Evolutionary conservation across 1,140 invertebrate genomes (phyloP), one percentile per base, ranked within the genome.

Genomic region (honey bee (Apis mellifera)): DNA sequence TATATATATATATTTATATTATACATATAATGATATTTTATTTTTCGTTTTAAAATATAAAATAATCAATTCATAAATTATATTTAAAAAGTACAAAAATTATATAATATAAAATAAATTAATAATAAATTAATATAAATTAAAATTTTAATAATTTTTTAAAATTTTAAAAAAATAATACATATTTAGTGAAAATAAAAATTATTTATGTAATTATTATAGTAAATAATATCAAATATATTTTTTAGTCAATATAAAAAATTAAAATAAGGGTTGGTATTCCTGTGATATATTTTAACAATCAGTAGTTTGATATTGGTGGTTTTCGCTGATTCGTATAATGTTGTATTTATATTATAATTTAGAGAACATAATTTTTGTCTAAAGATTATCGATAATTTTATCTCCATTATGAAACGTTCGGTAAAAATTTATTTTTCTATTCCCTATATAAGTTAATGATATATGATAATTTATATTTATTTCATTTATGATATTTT

Each of bases 381-480:
- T 68, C 32, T 78, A 81, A 85, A 55, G 23, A 60, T 76, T 71
- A 75, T 26, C 42, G 32, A 48, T 21, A 23, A 48, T 59, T 64
- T 52, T 79, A 26, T 73, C 50, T 71, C 21, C 87, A 90, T 70
- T 32, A 91, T 91, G 90, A 91, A 91, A 74, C 85, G 89, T 70
- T 66, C 84, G 88, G 90, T 91, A 86, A 90, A 48, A 78, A 78
- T 26, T 17, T 52, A 19, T 60, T 55, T 21, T 21, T 71, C 23
- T 70, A 66, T 26, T 64, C 26, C 1, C 11, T 12, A 19, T 62
- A 60, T 54, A 42, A 9, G 12, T 11, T 23, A 57, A 59, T 26
- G 21, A 55, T 55, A 12, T 21, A 13, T 60, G 12, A 54, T 73
- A 59, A 48, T 82, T 68, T 59, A 9, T 32, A 64, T 50, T 62